These are phyloP conservation scores for Heterodera carotae DNA, from an alignment of 1,140 invertebrate species.

Conservation along the genomic window DNA sequence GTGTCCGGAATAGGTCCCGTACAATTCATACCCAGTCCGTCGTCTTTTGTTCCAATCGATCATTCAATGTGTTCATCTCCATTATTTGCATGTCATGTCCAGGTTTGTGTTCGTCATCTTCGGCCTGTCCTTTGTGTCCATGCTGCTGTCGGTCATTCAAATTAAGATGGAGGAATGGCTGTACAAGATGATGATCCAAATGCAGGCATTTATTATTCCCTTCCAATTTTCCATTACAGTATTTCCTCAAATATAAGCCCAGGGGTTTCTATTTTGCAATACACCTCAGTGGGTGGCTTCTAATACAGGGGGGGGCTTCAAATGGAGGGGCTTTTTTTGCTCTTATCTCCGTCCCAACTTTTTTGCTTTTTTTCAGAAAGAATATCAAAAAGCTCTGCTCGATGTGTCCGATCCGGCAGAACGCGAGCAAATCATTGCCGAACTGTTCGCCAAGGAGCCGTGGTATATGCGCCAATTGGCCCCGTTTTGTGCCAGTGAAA, in stretches of 20 bases:
- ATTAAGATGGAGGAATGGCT: conserved; percentile 66
- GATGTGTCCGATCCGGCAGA: conserved; percentile 36
- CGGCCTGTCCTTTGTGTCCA: conserved; percentile 63
- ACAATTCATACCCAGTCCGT: too few species aligned
- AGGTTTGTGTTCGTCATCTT: conserved; percentile 65
- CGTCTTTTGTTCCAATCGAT: too few species aligned
- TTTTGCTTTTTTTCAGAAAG: conserved; percentile 46
- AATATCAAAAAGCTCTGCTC: conserved; percentile 55
- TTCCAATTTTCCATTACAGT: too few species aligned
- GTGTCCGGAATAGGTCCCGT: too few species aligned
- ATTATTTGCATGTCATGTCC: conserved; percentile 47
- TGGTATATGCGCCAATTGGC: conserved; percentile 58
- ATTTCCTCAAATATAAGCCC: too few species aligned
- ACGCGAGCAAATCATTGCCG: conserved; percentile 44
- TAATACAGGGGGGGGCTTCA: too few species aligned
- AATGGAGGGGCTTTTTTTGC: too few species aligned
- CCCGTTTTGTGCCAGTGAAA: conserved; percentile 55
- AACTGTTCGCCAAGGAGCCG: conserved; percentile 54
- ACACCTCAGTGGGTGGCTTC: too few species aligned
- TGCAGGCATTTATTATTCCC: conserved; percentile 40
- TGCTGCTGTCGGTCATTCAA: conserved; percentile 60
- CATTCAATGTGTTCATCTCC: conserved; percentile 1
- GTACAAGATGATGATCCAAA: conserved; percentile 58
- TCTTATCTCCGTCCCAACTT: background rate
- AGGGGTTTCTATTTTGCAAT: too few species aligned